Conservation (phyloP, 1,140 invertebrate genomes). For the Pararge aegeria region DNA sequence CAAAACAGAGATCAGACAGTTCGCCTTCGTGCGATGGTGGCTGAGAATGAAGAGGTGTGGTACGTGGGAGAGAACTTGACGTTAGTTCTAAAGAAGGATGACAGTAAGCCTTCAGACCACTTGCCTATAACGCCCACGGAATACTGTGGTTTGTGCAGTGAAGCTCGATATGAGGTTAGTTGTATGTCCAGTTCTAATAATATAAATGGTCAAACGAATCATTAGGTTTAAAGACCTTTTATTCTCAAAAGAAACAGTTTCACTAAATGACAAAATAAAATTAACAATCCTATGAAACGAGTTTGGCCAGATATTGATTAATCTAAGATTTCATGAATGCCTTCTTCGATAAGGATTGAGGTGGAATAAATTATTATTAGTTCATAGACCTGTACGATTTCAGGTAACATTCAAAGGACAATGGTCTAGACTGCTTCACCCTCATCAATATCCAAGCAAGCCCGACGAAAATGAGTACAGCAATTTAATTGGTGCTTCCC, state of each 20-base stretch:
- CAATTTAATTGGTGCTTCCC: slow-evolving; percentile 63
- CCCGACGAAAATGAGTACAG: slow-evolving; percentile 67
- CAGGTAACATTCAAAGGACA: slow-evolving; percentile 61
- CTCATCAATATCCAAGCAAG: slow-evolving; percentile 57
- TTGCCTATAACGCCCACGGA: slow-evolving; percentile 37
- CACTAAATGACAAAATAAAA: no score
- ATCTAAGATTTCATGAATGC: no score
- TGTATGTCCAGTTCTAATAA: no score
- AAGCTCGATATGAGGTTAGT: slow-evolving; percentile 67
- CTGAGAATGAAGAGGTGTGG: slow-evolving; percentile 63
- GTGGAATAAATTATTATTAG: background rate
- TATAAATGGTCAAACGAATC: no score
- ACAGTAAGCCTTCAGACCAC: slow-evolving; percentile 46
- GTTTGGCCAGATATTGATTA: no score
- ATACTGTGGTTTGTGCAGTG: slow-evolving; percentile 59
- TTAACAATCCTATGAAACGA: no score
- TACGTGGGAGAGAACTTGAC: slow-evolving; percentile 51
- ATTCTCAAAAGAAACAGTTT: no score
- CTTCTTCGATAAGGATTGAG: no score
- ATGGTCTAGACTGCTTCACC: slow-evolving; percentile 60
- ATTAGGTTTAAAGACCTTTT: no score
- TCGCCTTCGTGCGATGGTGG: slow-evolving; percentile 62
- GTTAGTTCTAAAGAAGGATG: slow-evolving; percentile 51
- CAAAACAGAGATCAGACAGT: slow-evolving; percentile 36
- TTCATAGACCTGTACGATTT: background rate